Percentiles rank a stretch among this genome's conserved stretches.
Evolutionary conservation across 2,888 invertebrate species (phyloP).

Genomic region (Netelia virgata): DNA sequence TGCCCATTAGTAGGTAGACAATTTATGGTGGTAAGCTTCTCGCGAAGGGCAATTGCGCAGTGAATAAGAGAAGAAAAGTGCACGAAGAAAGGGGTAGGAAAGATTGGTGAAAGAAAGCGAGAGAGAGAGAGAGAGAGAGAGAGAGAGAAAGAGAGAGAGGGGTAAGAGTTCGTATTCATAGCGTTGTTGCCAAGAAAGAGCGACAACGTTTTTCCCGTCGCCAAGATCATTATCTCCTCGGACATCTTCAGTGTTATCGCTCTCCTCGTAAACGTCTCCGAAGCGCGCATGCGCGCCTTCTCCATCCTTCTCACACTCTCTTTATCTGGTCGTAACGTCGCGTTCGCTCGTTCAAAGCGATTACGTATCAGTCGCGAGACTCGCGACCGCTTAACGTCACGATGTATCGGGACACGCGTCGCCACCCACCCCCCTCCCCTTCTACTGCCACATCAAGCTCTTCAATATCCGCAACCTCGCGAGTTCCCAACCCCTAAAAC

Average conservation of each 20-base stretch:
- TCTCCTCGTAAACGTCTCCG: slow-evolving; percentile 68
- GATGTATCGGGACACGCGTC: slow-evolving; percentile 58
- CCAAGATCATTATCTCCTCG: slow-evolving; percentile 72
- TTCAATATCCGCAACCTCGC: not conserved
- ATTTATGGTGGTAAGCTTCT: slow-evolving; percentile 63
- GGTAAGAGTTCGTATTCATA: slow-evolving; percentile 24
- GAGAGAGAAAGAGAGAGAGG: slow-evolving; percentile 17
- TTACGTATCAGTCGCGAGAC: slow-evolving; percentile 67
- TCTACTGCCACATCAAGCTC: not conserved
- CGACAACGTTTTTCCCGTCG: slow-evolving; percentile 70
- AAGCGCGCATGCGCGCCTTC: slow-evolving; percentile 37
- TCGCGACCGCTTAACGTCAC: slow-evolving; percentile 61
- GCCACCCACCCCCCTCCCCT: slow-evolving; percentile 1
- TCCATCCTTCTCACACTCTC: slow-evolving; percentile 20
- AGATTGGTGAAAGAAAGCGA: not conserved
- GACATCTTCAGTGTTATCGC: slow-evolving; percentile 71
- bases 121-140: not conserved
- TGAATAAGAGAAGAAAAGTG: slow-evolving; percentile 45
- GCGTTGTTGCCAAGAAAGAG: slow-evolving; percentile 71
- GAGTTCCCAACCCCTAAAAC: not conserved
- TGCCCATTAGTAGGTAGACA: slow-evolving; percentile 70
- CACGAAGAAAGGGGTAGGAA: slow-evolving; percentile 12
- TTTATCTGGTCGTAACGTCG: slow-evolving; percentile 38
- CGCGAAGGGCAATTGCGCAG: slow-evolving; percentile 61
- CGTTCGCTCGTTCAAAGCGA: slow-evolving; percentile 67